Percentiles rank a stretch among this genome's conserved stretches.
phyloP scores from a whole-genome alignment of 2,797 vertebrate species.

The Enteromius unitaeniatus region DNA sequence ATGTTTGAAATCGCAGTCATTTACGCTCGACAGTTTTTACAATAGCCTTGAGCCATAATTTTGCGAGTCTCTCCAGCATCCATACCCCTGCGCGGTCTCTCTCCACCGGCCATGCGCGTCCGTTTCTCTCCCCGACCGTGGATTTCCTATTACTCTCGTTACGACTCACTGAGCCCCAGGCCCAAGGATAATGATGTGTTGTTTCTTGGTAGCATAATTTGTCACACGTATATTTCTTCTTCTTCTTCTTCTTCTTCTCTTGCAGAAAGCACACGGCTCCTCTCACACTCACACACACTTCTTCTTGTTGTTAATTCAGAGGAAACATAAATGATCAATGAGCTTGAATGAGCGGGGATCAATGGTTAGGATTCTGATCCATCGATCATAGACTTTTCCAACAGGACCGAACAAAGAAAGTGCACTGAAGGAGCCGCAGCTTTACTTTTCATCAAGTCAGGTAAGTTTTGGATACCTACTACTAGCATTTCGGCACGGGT shows the following conservation, averaged over 20 bases:
- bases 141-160: conserved; percentile 99
- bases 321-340: conserved; percentile 94
- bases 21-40: conserved; percentile 99
- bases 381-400: conserved; percentile 73
- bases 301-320: conserved; percentile 96
- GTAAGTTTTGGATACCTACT: conserved; percentile 90
- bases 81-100: conserved; percentile 99
- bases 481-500: conserved; percentile 84
- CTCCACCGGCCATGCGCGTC: conserved; percentile 99
- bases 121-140: conserved; percentile 99
- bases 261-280: conserved; percentile 99
- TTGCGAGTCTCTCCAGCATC: conserved; percentile 99
- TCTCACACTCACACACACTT: conserved; percentile 91
- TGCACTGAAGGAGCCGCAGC: conserved; percentile 80
- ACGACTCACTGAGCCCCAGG: conserved; percentile 99
- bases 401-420: conserved; percentile 76
- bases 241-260: conserved; percentile 99
- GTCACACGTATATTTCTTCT: conserved; percentile 99
- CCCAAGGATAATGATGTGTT: conserved; percentile 99
- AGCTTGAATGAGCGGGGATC: conserved; percentile 92
- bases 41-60: conserved; percentile 99
- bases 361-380: conserved; percentile 74
- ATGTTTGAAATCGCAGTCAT: conserved; percentile 99
- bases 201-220: conserved; percentile 99
- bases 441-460: conserved; percentile 89